Base-by-base conservation (phyloP, 2,888 invertebrate species). In the Toxonevra muliebris region DNA sequence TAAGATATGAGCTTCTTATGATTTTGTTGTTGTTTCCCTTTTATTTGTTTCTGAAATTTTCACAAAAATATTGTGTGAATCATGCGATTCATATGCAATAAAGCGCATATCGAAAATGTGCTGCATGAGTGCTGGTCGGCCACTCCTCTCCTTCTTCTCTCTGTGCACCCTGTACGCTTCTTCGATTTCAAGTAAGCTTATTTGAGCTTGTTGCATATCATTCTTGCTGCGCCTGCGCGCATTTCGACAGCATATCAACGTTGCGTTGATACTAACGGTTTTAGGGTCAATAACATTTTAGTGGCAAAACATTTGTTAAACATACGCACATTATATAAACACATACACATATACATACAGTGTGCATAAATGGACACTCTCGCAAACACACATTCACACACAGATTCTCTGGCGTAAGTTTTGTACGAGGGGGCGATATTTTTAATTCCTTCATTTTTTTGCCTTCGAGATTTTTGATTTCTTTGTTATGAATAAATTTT, bases 221-320 rank as follows among this genome's bases (percentile, higher is more conserved):
- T 30, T 45, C n/a, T 19, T 12, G 60, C n/a, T 48, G 45, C 20
- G 40, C 41, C 45, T 48, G 15, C 19, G 17, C 20, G 48, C 19
- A 12, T 17, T 40, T 12, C 40, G 57, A 17, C 19, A 20, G 9
- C 40, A 48, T 30, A 30, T 30, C 42, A 12, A 17, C n/a, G n/a
- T n/a, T 15, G 13, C n/a, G 13, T 60, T 60, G 57, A 61, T 48
- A 45, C 57, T 69, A 69, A 69, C 69, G 69, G 69, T 70, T 65
- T 58, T 19, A 65, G 70, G 70, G 70, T 70, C 70, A 70, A 70
- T 68, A 70, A 70, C 70, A 66, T 60, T 70, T 64, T 63, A 63
- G 68, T 68, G 63, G 68, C 68, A 58, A 68, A 68, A 68, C 63
- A 68, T 68, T 68, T 63, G 68, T 68, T 63, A 55, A 63, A 43